Evolutionary conservation across 2,888 invertebrate genomes (phyloP).

Genomic region (Cyclophora punctaria): DNA sequence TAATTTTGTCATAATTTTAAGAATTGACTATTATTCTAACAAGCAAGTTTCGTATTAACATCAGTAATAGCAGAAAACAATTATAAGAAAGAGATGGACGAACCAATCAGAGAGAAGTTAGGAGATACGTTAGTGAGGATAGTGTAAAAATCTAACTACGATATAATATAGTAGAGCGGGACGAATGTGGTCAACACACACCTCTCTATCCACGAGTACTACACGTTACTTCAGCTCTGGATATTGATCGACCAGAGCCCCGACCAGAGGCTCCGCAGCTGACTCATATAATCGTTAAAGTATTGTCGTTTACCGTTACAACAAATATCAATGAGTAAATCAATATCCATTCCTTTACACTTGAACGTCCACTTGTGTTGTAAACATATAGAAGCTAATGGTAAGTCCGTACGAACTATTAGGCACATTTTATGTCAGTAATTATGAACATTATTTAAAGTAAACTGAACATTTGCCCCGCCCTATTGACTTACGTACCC

Average conservation of each 20-base stretch:
- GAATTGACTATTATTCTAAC: slow-evolving; percentile 36
- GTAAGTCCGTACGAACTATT: slow-evolving; percentile 50
- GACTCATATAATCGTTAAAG: neutral
- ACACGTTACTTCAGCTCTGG: slow-evolving; percentile 5
- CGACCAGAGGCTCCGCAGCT: no score
- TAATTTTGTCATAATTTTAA: slow-evolving; percentile 22
- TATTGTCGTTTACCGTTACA: neutral
- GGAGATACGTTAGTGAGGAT: slow-evolving; percentile 31
- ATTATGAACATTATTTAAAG: slow-evolving; percentile 35
- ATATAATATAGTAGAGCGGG: slow-evolving; percentile 47
- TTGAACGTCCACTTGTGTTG: slow-evolving; percentile 13
- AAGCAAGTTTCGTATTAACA: slow-evolving; percentile 13
- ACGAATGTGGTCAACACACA: slow-evolving; percentile 35
- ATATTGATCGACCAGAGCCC: neutral
- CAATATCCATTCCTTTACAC: slow-evolving; percentile 10
- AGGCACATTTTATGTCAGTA: slow-evolving; percentile 57
- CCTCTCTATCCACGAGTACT: neutral
- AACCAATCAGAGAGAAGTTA: slow-evolving; percentile 15
- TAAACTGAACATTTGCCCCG: slow-evolving; percentile 46
- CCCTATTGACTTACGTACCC: slow-evolving; percentile 26
- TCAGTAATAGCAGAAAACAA: slow-evolving; percentile 8
- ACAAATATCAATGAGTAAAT: slow-evolving; percentile 2
- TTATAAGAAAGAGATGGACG: slow-evolving; percentile 11
- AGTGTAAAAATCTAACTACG: slow-evolving; percentile 47
- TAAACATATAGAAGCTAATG: slow-evolving; percentile 42